Evolutionary conservation across 2,113 vertebrate species (phyloP), one percentile per base, ranked within the genome.

Genomic region (Odocoileus hemionus): DNA sequence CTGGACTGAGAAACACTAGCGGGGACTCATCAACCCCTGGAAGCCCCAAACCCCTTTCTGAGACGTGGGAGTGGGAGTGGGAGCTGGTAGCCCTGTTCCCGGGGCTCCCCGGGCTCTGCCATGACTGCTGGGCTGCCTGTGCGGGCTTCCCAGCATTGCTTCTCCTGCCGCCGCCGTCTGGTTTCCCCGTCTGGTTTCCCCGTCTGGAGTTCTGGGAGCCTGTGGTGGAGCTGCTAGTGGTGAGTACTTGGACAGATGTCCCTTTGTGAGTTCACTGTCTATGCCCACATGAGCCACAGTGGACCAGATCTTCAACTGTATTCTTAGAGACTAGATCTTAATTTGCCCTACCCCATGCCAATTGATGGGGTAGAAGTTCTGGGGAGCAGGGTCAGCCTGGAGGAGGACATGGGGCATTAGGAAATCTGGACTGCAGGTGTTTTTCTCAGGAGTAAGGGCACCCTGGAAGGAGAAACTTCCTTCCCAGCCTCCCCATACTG

Each of bases 211-310:
- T 39, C 19, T 3, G 45, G 19, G 76, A 60, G 28, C 85, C 79
- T 11, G 28, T 14, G 5, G 80, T 26, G 21, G 52, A 92, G 79
- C 96, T 79, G 25, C 67, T 83, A 3, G 7, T 12, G 93, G 95
- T 86, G 55, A 94, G 83, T 89, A 84, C 61, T 55, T 30, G 61
- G 60, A 86, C 54, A n/a, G 28, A 84, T 43, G 60, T 64, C 85
- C 33, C 82, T 76, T 85, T 74, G 47, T 1, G 0, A 11, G 26
- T 55, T 88, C 2, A 0, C 47, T 85, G 70, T 45, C n/a, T 4
- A 0, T 61, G 78, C 13, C 88, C 67, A 28, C 4, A 3, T 36
- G 64, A 83, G 45, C 79, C 86, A 74, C 52, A 54, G 61, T 5
- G n/a, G 84, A 57, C 76, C 4, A 52, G 25, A 39, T 54, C 93